Base-by-base conservation (phyloP, 2,888 invertebrate genomes). In the Aphrophora alni region DNA sequence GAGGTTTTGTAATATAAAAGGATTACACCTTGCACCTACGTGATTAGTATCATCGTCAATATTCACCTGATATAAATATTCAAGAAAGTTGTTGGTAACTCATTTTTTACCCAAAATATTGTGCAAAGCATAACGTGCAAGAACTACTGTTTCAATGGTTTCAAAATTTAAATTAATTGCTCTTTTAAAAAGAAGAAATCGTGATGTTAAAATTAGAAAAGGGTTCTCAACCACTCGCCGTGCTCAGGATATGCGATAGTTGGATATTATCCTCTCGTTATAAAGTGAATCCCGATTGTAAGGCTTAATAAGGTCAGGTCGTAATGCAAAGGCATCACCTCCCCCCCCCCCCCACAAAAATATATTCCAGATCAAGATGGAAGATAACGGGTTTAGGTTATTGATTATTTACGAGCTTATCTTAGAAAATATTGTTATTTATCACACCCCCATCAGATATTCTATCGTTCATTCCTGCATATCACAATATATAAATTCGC, bases 191-290 rank as follows among this genome's bases (percentile, higher is more conserved):
- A 51, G n/a, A 12, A 21, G 51, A 59, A 77, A 77, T 77, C 77
- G 27, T 68, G 77, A 77, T 25, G 77, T 51, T 51, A 68, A 68
- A 68, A 77, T 77, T 68, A 51, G 26, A 33, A 68, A 77, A 21
- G 27, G 51, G 25, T 77, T 77, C 59, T 77, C 77, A 26, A 77
- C 33, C 69, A 21, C 68, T 77, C 24, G 68, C 33, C 33, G 8
- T 68, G 68, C 24, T 10, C 14, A 5, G 4, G 69, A 77, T 77
- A 77, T 44, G 28, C 59, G 26, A 51, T 77, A 77, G 28, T 80
- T 80, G 38, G 33, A 80, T 14, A 80, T 77, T 80, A 70, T 71
- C 77, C 68, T 78, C 38, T 80, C 77, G 26, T 77, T 71, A 33
- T 33, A 5, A 71, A 14, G 77, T 44, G 72, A 81, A 81, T 68